phyloP scores from a whole-genome alignment of 2,113 vertebrate genomes.

The Archilochus colubris region DNA sequence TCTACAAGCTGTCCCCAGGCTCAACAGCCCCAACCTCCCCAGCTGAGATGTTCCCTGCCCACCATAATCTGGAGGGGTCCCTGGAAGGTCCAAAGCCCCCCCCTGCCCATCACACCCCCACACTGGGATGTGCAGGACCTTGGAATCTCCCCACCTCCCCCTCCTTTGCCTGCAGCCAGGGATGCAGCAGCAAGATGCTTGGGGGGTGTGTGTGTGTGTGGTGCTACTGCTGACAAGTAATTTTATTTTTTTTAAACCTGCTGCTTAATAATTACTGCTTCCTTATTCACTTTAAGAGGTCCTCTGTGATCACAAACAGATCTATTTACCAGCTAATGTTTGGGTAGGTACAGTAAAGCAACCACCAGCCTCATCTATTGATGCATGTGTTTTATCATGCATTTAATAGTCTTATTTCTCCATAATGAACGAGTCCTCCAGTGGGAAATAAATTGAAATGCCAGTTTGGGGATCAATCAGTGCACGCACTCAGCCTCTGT shows the following conservation, averaged over 20 bases:
- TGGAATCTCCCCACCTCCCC: neutral
- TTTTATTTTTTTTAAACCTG: neutral
- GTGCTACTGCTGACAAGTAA: neutral
- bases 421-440: conserved; percentile 31
- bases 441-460: conserved; percentile 48
- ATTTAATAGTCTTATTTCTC: conserved; percentile 49
- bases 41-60: neutral
- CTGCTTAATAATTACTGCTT: conserved; percentile 28
- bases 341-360: conserved; percentile 37
- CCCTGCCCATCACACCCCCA: neutral
- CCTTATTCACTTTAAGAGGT: conserved; percentile 8
- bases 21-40: neutral
- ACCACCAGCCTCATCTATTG: conserved; percentile 5
- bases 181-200: neutral
- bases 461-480: conserved; percentile 44
- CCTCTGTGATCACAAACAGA: conserved; percentile 2
- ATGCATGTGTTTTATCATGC: conserved; percentile 32
- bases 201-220: neutral
- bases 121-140: neutral
- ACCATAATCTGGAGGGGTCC: neutral
- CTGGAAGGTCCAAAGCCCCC: neutral
- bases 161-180: neutral
- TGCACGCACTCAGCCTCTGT: neutral
- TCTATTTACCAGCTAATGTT: conserved; percentile 42
- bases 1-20: neutral